Evolutionary conservation across 1,140 invertebrate species (phyloP).

Genomic region (Calliphora vicina): DNA sequence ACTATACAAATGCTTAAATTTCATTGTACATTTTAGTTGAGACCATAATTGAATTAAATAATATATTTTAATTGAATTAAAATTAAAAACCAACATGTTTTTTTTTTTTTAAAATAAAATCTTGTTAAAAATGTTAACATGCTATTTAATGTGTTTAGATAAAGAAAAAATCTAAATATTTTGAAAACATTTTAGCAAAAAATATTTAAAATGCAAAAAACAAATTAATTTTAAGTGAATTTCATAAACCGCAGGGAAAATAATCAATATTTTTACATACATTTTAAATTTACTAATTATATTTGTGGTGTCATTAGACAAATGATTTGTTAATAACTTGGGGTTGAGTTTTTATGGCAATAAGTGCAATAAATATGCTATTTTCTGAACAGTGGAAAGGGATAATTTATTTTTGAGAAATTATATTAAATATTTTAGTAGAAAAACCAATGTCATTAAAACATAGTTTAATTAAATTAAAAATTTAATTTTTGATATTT

Average conservation of each 20-base stretch:
- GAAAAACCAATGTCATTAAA: too few relatives aligned
- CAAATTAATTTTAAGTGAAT: not conserved
- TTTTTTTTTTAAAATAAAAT: not conserved
- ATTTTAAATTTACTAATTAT: constrained; percentile 3
- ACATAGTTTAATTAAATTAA: too few relatives aligned
- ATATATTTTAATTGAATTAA: not conserved
- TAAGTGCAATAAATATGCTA: not conserved
- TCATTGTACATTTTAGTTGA: not conserved
- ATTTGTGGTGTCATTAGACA: not conserved
- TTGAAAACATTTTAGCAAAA: not conserved
- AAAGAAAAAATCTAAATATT: not conserved
- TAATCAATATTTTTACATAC: not conserved
- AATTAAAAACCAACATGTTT: not conserved
- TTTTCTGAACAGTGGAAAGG: too few relatives aligned
- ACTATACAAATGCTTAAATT: not conserved
- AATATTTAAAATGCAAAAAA: not conserved
- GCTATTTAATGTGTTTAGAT: not conserved
- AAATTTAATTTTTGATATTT: too few relatives aligned
- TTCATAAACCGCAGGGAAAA: not conserved
- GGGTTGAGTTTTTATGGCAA: too few relatives aligned
- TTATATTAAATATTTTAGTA: too few relatives aligned
- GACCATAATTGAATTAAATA: not conserved
- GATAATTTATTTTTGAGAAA: too few relatives aligned
- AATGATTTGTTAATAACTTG: not conserved
- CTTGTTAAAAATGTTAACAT: not conserved